Evolutionary conservation across 2,888 invertebrate species (phyloP).

Genomic region (Toxonevra muliebris): DNA sequence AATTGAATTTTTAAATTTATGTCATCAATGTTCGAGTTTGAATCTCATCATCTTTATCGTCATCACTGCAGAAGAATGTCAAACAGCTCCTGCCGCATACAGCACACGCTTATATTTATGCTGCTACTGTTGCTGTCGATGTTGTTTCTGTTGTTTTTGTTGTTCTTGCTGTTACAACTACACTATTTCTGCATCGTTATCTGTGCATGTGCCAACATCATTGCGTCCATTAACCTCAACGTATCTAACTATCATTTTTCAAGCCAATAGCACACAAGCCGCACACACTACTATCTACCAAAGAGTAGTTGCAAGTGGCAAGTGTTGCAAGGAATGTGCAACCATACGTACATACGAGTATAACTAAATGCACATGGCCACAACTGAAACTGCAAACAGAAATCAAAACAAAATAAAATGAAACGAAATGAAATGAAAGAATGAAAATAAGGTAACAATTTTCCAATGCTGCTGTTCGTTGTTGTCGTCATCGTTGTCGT

Average conservation of each 20-base stretch:
- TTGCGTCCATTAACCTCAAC: conserved; percentile 34
- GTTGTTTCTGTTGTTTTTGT: background rate
- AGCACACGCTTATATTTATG: background rate
- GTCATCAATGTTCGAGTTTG: no score
- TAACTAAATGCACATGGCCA: no score
- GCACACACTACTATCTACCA: no score
- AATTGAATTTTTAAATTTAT: no score
- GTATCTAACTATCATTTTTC: conserved; percentile 27
- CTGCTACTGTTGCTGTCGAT: background rate
- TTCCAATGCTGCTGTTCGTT: background rate
- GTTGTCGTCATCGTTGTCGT: background rate
- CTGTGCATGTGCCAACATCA: conserved; percentile 22
- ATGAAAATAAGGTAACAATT: background rate
- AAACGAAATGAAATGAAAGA: conserved; percentile 7
- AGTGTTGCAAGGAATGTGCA: no score
- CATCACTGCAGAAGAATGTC: no score
- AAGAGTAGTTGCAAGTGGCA: no score
- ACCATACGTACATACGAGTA: no score
- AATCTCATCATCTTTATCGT: no score
- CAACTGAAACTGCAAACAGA: no score
- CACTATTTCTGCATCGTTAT: conserved; percentile 8
- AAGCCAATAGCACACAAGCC: background rate
- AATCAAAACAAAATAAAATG: background rate
- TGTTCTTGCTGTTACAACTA: background rate
- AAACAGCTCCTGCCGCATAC: no score